Evolutionary conservation across 2,113 vertebrate species (phyloP).

Genomic region (Brachyhypopomus gauderio): DNA sequence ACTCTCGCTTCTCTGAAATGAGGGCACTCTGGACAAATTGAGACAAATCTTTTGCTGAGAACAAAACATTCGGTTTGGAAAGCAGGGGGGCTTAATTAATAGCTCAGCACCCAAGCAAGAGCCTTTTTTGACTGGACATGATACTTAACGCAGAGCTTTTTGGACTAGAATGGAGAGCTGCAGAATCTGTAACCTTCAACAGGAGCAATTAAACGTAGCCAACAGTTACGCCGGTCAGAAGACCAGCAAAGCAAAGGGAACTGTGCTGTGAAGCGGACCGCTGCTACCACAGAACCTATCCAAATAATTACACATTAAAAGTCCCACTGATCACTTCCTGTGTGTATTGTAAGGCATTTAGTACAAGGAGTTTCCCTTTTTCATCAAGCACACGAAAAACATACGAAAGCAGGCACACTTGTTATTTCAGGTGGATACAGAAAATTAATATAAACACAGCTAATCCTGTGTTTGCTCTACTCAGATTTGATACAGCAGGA

Average conservation of each 20-base stretch:
- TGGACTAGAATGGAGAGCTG: constrained; percentile 18
- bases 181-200: constrained; percentile 2
- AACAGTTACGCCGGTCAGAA: constrained; percentile 59
- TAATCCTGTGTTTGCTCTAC: too few relatives aligned
- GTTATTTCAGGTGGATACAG: too few relatives aligned
- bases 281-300: constrained; percentile 21
- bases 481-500: too few relatives aligned
- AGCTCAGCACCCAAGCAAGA: constrained; percentile 20
- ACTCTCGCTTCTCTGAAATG: constrained; percentile 31
- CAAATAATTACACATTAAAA: constrained; percentile 40
- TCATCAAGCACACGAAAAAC: too few relatives aligned
- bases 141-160: constrained; percentile 9
- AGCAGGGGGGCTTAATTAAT: constrained; percentile 40
- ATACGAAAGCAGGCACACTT: too few relatives aligned
- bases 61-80: constrained; percentile 30
- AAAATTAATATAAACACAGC: too few relatives aligned
- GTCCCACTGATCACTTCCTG: constrained; percentile 25
- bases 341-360: neutral
- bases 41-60: constrained; percentile 43
- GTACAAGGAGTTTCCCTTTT: too few relatives aligned
- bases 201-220: constrained; percentile 46
- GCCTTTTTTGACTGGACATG: constrained; percentile 26
- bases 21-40: constrained; percentile 47
- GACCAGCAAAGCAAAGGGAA: constrained; percentile 41
- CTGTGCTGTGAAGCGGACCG: constrained; percentile 37